Evolutionary conservation across 2,113 vertebrate species (phyloP), one percentile per base, ranked within the genome.

Genomic region (Megaceryle maxima): DNA sequence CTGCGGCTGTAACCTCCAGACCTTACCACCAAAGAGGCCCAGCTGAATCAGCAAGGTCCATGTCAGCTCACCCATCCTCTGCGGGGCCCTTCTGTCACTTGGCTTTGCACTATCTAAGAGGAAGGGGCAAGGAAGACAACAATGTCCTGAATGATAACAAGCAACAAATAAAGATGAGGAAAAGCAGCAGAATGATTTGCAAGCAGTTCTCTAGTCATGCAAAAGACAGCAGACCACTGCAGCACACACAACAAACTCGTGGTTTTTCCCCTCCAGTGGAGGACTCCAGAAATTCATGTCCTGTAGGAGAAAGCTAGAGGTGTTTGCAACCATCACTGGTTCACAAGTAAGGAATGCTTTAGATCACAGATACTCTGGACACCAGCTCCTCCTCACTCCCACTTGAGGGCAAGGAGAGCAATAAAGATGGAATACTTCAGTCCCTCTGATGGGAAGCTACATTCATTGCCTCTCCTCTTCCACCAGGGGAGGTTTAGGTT

Each of bases 341-440:
- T 77, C 57, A 48, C 59, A 37, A 13, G 2, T 72, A 33, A 37
- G 28, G 22, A 66, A 39, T 33, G 37, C 53, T 87, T 80, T 80
- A 39, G 29, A 9, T 22, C 37, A 37, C 37, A 37, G 37, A 37
- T 37, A 22, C 22, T 43, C 73, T 4, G 14, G 75, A 51, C 53
- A 39, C 18, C 31, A 72, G 51, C 44, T 46, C 44, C 44, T 83
- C 63, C 81, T 73, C 94, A 24, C 13, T 87, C 73, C 44, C 64
- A 62, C 53, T 0, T 0, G 0, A 91, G 53, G 53, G 3, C 1
- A 1, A 95, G 80, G n/a, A 43, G 12, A 62, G 5, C n/a, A 73
- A 73, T 22, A 22, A 39, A 72, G 59, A 33, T 62, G 50, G 55
- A 81, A n/a, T 50, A 39, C 25, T 48, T 81, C 44, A 18, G 44